These are phyloP conservation scores for Drosophila serrata DNA, from an alignment of 1,140 invertebrate species.

Conservation along the genomic window DNA sequence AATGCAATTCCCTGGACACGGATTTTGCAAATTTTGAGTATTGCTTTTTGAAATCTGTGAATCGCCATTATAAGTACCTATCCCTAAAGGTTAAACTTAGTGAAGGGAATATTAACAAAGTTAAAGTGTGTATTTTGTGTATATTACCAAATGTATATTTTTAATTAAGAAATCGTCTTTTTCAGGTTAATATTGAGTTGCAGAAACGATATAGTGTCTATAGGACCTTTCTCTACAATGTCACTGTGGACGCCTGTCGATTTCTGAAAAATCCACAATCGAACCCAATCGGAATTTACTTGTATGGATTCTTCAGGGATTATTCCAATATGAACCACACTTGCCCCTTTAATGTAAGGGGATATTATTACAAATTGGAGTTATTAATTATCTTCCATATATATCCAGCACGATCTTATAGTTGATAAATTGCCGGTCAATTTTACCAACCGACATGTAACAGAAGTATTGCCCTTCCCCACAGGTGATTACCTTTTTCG, in stretches of 20 bases:
- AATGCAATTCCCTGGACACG: background rate
- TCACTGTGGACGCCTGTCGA: slow-evolving; percentile 26
- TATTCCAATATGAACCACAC: slow-evolving; percentile 15
- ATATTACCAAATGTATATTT: background rate
- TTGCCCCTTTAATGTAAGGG: slow-evolving; percentile 12
- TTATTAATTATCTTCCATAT: background rate
- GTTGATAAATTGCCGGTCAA: background rate
- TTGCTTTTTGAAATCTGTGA: slow-evolving; percentile 1
- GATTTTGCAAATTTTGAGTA: background rate
- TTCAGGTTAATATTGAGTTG: slow-evolving; percentile 7
- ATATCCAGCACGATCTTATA: slow-evolving; percentile 6
- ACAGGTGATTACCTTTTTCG: slow-evolving; percentile 5
- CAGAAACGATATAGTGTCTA: slow-evolving; percentile 13
- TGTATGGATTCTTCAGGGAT: background rate
- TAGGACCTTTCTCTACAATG: slow-evolving; percentile 26
- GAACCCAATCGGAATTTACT: background rate
- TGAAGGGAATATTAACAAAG: background rate
- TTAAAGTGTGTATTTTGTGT: background rate
- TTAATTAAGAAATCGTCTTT: background rate
- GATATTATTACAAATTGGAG: background rate
- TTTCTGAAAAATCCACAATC: slow-evolving; percentile 1
- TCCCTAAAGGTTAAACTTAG: slow-evolving; percentile 1
- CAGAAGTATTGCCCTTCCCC: slow-evolving; percentile 2
- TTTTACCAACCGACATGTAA: background rate
- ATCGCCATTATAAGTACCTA: slow-evolving; percentile 33